Conservation (phyloP, 2,113 vertebrate genomes). For the Lepus timidus region DNA sequence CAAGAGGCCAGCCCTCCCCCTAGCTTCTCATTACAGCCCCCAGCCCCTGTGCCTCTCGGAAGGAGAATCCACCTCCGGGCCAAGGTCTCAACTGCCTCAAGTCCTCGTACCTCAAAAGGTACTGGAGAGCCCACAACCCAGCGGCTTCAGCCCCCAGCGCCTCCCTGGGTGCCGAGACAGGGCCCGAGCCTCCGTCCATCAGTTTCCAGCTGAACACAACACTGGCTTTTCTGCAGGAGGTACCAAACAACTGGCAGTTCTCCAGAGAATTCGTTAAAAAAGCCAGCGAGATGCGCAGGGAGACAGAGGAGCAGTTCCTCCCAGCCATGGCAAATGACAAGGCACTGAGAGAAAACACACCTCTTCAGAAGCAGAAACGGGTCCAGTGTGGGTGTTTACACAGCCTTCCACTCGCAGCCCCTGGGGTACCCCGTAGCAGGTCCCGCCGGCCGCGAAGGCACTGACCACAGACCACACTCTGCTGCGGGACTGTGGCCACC, state of each 20-base stretch:
- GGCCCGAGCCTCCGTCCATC: background rate
- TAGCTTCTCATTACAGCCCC: background rate
- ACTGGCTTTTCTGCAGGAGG: background rate
- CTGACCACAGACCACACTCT: no score
- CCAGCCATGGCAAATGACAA: background rate
- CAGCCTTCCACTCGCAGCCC: background rate
- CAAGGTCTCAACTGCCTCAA: background rate
- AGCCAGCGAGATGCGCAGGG: background rate
- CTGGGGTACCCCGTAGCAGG: fast-evolving
- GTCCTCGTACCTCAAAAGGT: background rate
- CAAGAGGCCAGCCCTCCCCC: background rate
- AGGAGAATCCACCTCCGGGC: no score
- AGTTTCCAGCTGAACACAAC: background rate
- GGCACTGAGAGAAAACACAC: no score
- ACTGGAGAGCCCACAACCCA: background rate
- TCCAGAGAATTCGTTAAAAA: background rate
- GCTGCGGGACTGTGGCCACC: background rate
- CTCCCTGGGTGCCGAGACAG: no score
- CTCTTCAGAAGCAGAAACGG: background rate
- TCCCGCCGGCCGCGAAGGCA: no score
- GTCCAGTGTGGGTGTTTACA: no score
- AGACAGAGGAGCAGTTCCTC: no score
- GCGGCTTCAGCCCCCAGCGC: background rate
- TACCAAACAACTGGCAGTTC: background rate
- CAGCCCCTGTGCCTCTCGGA: no score